Evolutionary conservation across 2,888 invertebrate genomes (phyloP), one percentile per base, ranked within the genome.

Genomic region (Trimorus sp.): DNA sequence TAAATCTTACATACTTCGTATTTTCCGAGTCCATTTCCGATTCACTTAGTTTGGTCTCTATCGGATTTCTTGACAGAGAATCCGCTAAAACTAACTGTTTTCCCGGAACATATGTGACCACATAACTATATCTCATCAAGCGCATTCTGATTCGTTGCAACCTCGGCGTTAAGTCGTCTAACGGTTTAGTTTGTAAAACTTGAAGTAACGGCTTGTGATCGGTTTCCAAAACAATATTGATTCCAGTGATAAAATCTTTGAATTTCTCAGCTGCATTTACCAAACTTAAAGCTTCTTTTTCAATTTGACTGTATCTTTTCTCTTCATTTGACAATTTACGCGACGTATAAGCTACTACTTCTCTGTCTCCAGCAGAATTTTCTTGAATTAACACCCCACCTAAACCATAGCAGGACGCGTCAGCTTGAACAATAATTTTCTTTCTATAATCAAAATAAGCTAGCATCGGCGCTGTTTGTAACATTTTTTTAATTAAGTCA

Each of bases 191-290:
- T 65, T 87, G 84, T 11, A 92, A 60, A 3, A 92, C 73, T 15
- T 89, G 79, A 0, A 90, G 66, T 6, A 91, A 79, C 1, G 91
- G 91, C 75, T 90, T 90, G 80, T 91, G 91, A 81, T 92, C 91
- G 0, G 91, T 92, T 80, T 87, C 84, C 2, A 91, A 65, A 14
- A 56, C 66, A 48, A 92, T 84, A 37, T 84, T 51, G 40, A 83
- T 83, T 9, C 90, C 90, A 7, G 84, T 77, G 12, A 91, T 63
- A 76, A 86, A 91, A 38, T 91, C 87, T 51, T 84, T 45, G 51
- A 83, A 83, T 69, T 85, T 84, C 69, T 91, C 89, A 15, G 86
- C 84, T 0, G 89, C 89, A 85, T 86, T 88, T 0, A 86, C 85
- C 0, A 90, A 74, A 8, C 88, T 90, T 9, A 91, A 75, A 0